Percentiles rank a stretch among this genome's conserved stretches.
Conservation (phyloP, 2,113 vertebrate genomes). For the Xerus inauris region DNA sequence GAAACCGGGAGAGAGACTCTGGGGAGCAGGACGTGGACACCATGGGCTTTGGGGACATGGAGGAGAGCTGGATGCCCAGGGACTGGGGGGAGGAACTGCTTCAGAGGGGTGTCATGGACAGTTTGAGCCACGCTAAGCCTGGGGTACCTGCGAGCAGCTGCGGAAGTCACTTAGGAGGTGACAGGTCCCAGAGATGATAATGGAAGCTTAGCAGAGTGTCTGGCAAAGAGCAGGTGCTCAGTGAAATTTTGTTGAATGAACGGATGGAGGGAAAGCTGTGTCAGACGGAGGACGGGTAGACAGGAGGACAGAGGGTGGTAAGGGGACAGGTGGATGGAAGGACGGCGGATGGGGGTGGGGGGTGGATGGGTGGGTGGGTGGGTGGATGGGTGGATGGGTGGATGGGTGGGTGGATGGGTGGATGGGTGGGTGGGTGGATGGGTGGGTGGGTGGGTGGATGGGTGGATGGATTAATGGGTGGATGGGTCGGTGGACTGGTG, state of each 20-base stretch:
- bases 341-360: not conserved
- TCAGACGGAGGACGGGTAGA: no score
- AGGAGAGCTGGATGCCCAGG: not conserved
- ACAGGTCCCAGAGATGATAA: not conserved
- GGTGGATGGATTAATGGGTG: not conserved
- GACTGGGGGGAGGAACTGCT: not conserved
- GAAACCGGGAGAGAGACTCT: not conserved
- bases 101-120: not conserved
- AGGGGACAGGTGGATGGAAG: not conserved
- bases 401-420: not conserved
- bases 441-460: not conserved
- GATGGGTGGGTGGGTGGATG: not conserved
- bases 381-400: no score
- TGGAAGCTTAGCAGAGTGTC: not conserved
- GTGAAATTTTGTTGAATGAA: conserved; percentile 5
- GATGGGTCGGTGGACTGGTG: not conserved
- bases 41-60: not conserved
- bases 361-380: no score
- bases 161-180: not conserved
- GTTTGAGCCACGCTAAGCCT: not conserved
- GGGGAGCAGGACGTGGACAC: not conserved
- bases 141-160: not conserved
- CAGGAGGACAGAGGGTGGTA: no score
- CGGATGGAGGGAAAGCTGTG: conserved; percentile 44
- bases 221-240: not conserved